Evolutionary conservation across 1,140 invertebrate genomes (phyloP).

Genomic region (Hesperophylax magnus): DNA sequence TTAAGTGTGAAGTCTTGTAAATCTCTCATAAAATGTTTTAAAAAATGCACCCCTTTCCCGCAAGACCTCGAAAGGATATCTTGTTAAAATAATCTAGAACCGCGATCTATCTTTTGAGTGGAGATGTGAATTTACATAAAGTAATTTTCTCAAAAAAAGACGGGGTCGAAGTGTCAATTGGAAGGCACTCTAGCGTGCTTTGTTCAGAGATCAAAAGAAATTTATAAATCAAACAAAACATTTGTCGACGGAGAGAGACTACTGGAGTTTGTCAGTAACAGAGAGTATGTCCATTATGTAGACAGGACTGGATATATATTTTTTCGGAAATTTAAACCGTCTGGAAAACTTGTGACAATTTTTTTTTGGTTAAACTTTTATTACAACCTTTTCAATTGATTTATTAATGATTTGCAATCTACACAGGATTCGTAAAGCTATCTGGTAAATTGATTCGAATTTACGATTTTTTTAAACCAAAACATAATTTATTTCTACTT

Average conservation of each 20-base stretch:
- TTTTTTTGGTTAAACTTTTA: no score
- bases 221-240: conserved; percentile 35
- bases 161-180: conserved; percentile 34
- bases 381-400: no score
- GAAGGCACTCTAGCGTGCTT: conserved; percentile 25
- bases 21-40: no score
- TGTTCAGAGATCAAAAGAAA: conserved; percentile 35
- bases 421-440: no score
- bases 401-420: no score
- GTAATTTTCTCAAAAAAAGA: conserved; percentile 36
- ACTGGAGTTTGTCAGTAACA: background rate
- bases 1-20: no score
- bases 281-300: background rate
- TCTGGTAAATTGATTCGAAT: no score
- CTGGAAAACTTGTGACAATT: no score
- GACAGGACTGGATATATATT: no score
- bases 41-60: background rate
- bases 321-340: no score
- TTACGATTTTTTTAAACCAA: no score
- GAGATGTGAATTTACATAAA: conserved; percentile 38
- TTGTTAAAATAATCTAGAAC: conserved; percentile 1
- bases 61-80: background rate
- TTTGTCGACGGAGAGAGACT: conserved; percentile 11
- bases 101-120: conserved; percentile 20
- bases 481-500: no score